Base-by-base conservation (phyloP, 2,797 vertebrate species). In the Tenualosa thibaudeaui region DNA sequence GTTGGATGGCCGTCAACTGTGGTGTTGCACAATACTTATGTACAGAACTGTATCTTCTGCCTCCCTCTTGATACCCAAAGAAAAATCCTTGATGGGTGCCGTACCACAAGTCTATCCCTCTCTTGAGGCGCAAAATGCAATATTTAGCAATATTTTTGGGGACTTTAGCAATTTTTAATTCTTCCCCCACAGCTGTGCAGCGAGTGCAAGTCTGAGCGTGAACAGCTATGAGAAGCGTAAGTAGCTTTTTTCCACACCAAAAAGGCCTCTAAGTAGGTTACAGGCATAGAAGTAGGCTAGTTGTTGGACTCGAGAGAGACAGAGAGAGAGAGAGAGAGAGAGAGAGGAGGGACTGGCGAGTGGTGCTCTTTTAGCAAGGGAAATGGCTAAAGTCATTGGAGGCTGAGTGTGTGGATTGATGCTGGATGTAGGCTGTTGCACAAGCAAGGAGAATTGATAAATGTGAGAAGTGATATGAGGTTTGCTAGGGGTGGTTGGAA, bases 251-350 rank as follows among this genome's bases (percentile, higher is more conserved):
- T 91, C 95, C 15, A 88, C 90, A 94, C 93, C 94, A 90, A 94
- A 94, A 93, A 95, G 93, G 92, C 91, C 89, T 91, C 87, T 91
- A 93, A 95, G 93, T 96, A 95, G 95, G 95, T 95, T 96, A 94
- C 83, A 91, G 89, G 91, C 92, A 90, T 93, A 95, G 86, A 83
- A 95, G 91, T 96, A 95, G 95, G 95, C 93, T 95, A 92, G 85
- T 84, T 86, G 90, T 88, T 83, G 91, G 88, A 86, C 94, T 94
- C 93, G 50, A 90, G 94, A 94, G 94, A 93, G 91, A 56, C 46
- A 68, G 37, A 84, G 83, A 71, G 50, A 17, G 83, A 51, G 22
- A 50, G 62, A 31, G 49, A 37, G 43, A 71, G 83, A 53, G 46
- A 50, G 81, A 50, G 46, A 40, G 31, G 31, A 75, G 12, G 9